A percentile compares a stretch with the other conserved stretches of the same genome.
Conservation (phyloP, 2,888 invertebrate species). For the Lutraria lutraria region DNA sequence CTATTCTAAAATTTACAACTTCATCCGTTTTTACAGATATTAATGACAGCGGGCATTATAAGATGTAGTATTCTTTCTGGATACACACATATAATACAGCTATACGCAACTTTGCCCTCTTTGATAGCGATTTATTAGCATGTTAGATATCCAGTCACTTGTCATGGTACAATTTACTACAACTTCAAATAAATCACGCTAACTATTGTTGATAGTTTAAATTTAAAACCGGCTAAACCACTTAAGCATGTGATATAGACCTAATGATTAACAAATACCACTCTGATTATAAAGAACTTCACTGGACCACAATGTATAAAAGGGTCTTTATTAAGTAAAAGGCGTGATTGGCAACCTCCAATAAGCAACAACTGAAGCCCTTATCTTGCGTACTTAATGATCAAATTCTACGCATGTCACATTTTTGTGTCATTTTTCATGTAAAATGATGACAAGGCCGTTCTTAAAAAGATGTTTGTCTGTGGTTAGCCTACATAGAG, state of each 20-base stretch:
- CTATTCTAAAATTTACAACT: neutral
- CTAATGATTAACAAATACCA: constrained; percentile 5
- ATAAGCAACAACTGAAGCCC: neutral
- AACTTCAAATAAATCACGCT: constrained; percentile 1
- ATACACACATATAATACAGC: neutral
- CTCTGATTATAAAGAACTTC: neutral
- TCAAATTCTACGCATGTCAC: neutral
- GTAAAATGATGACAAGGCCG: neutral
- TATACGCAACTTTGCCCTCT: neutral
- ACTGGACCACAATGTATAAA: neutral
- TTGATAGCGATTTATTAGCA: neutral
- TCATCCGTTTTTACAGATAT: neutral
- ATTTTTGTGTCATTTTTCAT: neutral
- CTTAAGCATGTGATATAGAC: constrained; percentile 8
- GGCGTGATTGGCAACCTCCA: neutral
- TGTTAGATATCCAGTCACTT: neutral
- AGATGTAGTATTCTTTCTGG: neutral
- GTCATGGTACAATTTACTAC: constrained; percentile 5
- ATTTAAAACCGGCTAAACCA: neutral
- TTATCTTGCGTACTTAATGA: neutral
- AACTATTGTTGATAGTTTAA: constrained; percentile 17
- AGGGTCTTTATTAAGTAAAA: neutral
- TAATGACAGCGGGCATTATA: neutral
- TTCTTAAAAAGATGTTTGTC: neutral
- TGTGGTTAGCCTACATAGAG: too few species aligned